Conservation (phyloP, 2,113 vertebrate genomes). For the Mystacornis crossleyi region DNA sequence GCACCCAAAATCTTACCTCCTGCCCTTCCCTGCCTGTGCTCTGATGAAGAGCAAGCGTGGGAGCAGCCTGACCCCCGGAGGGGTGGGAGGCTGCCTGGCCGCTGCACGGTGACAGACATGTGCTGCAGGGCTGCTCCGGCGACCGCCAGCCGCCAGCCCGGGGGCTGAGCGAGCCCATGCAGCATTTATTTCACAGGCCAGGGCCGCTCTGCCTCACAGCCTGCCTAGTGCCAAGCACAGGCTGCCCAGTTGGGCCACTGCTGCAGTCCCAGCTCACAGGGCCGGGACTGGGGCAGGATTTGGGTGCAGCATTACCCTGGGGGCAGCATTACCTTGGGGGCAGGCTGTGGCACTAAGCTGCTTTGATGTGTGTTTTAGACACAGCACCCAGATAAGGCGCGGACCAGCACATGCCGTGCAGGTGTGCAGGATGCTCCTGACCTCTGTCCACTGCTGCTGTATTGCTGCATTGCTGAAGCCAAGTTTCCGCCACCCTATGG, state of each 20-base stretch:
- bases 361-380: not conserved
- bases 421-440: not conserved
- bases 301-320: not conserved
- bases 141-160: not conserved
- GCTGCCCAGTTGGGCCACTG: not conserved
- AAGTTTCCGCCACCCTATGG: not conserved
- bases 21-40: not conserved
- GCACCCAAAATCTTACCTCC: not conserved
- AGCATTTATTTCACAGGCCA: not conserved
- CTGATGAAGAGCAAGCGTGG: not conserved
- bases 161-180: accelerated
- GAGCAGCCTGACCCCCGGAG: not conserved
- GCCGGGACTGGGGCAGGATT: accelerated
- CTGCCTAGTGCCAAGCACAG: not conserved
- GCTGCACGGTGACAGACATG: accelerated
- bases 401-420: accelerated
- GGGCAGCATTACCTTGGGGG: not conserved
- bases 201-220: not conserved
- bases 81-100: not conserved
- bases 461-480: not conserved
- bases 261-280: not conserved
- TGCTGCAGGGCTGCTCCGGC: not conserved
- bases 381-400: accelerated
- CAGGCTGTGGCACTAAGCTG: not conserved
- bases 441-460: not conserved